phyloP scores from a whole-genome alignment of 1,140 invertebrate species.

The Zelostemma sp. region DNA sequence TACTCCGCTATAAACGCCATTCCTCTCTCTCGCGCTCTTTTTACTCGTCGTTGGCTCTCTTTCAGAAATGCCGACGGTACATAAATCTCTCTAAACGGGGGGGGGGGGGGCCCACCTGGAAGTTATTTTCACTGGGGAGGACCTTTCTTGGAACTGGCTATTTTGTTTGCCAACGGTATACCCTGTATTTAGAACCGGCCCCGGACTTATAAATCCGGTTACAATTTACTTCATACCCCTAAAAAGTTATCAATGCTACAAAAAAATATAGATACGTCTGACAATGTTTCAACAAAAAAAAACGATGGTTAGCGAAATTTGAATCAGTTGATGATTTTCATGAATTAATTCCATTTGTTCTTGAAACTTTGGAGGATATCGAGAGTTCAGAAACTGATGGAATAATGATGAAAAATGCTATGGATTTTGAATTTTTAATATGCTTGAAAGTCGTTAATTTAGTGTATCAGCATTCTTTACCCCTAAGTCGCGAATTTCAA shows the following conservation, averaged over 20 bases:
- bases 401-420: no score
- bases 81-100: slow-evolving; percentile 70
- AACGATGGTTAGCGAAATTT: not conserved
- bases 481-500: not conserved
- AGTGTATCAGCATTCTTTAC: no score
- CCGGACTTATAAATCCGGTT: not conserved
- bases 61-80: slow-evolving; percentile 27
- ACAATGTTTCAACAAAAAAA: not conserved
- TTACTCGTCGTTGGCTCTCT: slow-evolving; percentile 30
- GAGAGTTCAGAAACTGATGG: no score
- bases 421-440: no score
- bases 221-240: not conserved
- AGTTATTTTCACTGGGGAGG: not conserved
- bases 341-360: no score
- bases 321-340: not conserved
- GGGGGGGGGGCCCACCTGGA: no score
- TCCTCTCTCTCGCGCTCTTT: slow-evolving; percentile 4
- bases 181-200: not conserved
- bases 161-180: not conserved
- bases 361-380: no score
- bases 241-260: not conserved
- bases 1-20: slow-evolving; percentile 37
- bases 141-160: not conserved
- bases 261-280: not conserved
- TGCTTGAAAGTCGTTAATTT: no score